A percentile compares a stretch with the other conserved stretches of the same genome.
Conservation (phyloP, 2,888 invertebrate species). For the Brenthis ino region DNA sequence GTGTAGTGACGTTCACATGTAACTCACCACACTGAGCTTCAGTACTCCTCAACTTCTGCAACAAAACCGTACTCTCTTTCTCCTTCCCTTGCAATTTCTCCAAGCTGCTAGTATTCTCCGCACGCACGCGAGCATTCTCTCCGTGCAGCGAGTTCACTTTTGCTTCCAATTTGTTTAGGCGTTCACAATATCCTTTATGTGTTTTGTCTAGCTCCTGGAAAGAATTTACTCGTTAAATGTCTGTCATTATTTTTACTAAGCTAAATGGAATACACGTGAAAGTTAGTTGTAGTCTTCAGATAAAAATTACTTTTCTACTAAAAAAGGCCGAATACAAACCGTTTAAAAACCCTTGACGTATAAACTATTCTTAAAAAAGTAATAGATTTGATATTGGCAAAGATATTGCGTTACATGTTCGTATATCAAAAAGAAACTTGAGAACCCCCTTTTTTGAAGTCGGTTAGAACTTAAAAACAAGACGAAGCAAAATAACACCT, state of each 20-base stretch:
- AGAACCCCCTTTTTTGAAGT: too few relatives aligned
- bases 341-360: too few relatives aligned
- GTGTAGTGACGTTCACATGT: background rate
- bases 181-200: slow-evolving; percentile 50
- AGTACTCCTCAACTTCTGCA: slow-evolving; percentile 41
- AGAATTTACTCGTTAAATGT: slow-evolving; percentile 8
- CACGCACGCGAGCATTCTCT: slow-evolving; percentile 41
- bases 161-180: slow-evolving; percentile 51
- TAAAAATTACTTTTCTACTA: too few relatives aligned
- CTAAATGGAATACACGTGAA: too few relatives aligned
- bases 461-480: background rate
- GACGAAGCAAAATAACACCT: slow-evolving; percentile 47
- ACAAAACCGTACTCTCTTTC: slow-evolving; percentile 35
- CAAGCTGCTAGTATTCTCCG: slow-evolving; percentile 6
- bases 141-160: slow-evolving; percentile 46
- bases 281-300: too few relatives aligned
- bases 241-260: too few relatives aligned
- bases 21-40: slow-evolving; percentile 49
- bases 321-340: too few relatives aligned
- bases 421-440: too few relatives aligned
- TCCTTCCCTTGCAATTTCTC: slow-evolving; percentile 16
- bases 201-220: slow-evolving; percentile 54
- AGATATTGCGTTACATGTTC: too few relatives aligned
- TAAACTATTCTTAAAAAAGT: too few relatives aligned
- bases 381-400: too few relatives aligned